Percentiles rank a stretch among this genome's conserved stretches.
phyloP scores from a whole-genome alignment of 2,797 vertebrate genomes.

The Syndactyla subalaris region DNA sequence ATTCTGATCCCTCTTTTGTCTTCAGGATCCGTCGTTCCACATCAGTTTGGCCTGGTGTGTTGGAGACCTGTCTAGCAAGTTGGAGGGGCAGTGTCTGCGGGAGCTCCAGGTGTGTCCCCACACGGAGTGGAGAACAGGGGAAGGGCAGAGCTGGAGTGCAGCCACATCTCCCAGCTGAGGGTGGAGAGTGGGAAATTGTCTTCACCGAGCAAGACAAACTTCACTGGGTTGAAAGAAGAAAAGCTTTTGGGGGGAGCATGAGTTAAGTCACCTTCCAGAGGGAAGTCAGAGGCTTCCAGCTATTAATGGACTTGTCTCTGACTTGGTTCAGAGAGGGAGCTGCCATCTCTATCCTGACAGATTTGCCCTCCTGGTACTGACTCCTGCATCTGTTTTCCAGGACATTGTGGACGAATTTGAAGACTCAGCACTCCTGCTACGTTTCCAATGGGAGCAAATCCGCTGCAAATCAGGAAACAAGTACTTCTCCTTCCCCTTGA shows the following conservation, averaged over 20 bases:
- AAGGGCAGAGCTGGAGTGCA: neutral
- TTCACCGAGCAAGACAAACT: neutral
- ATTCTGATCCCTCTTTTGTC: neutral
- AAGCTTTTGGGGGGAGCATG: accelerated
- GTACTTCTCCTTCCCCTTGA: slow-evolving; percentile 84
- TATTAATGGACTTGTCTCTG: neutral
- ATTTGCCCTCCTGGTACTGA: neutral
- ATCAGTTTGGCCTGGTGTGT: slow-evolving; percentile 94
- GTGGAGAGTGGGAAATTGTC: neutral
- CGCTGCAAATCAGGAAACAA: slow-evolving; percentile 93
- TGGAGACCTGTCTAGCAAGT: slow-evolving; percentile 78
- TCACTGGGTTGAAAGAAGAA: neutral
- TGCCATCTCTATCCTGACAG: neutral
- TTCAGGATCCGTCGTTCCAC: slow-evolving; percentile 93
- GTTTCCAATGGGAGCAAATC: slow-evolving; percentile 80
- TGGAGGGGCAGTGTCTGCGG: slow-evolving; percentile 77
- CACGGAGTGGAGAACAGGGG: neutral
- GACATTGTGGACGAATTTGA: slow-evolving; percentile 84
- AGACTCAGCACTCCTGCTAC: slow-evolving; percentile 79
- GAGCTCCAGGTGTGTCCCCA: slow-evolving; percentile 86
- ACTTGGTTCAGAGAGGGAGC: neutral
- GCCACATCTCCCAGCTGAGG: neutral
- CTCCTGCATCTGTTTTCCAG: slow-evolving; percentile 64
- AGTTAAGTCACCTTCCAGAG: neutral
- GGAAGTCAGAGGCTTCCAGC: neutral